phyloP scores from a whole-genome alignment of 2,797 vertebrate species.

The Manis crassicaudata region DNA sequence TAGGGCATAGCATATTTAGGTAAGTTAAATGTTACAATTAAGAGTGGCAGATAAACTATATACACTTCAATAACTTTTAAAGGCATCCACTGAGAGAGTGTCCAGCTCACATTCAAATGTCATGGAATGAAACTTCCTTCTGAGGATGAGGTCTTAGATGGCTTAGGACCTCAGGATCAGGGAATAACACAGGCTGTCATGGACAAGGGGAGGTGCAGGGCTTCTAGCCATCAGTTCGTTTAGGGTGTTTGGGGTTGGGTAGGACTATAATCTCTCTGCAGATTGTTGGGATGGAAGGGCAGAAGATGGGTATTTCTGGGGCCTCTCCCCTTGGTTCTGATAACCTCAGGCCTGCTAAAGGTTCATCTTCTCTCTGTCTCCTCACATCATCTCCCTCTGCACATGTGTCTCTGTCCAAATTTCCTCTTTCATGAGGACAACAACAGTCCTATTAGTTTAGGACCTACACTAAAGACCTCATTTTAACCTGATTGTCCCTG shows the following conservation, averaged over 20 bases:
- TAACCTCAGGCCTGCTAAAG: background rate
- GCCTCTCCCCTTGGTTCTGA: background rate
- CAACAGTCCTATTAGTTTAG: background rate
- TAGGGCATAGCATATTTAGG: background rate
- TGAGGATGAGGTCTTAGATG: background rate
- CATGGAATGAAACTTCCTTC: background rate
- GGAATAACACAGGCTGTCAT: accelerated
- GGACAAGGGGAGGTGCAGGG: background rate
- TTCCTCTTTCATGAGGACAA: background rate
- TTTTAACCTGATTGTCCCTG: background rate
- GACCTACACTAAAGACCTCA: background rate
- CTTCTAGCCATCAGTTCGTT: background rate
- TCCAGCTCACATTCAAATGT: background rate
- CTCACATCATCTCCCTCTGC: accelerated
- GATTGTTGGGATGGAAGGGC: background rate
- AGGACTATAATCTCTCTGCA: accelerated
- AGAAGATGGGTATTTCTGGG: background rate
- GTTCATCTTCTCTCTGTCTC: background rate
- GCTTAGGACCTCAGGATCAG: background rate
- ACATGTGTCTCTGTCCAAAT: background rate
- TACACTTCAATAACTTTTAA: background rate
- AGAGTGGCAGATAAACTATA: background rate
- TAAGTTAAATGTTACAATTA: background rate
- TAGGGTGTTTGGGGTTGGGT: background rate
- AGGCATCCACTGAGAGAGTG: accelerated